Evolutionary conservation across 1,140 invertebrate species (phyloP), one percentile per base, ranked within the genome.

Genomic region (Ephestia elutella): DNA sequence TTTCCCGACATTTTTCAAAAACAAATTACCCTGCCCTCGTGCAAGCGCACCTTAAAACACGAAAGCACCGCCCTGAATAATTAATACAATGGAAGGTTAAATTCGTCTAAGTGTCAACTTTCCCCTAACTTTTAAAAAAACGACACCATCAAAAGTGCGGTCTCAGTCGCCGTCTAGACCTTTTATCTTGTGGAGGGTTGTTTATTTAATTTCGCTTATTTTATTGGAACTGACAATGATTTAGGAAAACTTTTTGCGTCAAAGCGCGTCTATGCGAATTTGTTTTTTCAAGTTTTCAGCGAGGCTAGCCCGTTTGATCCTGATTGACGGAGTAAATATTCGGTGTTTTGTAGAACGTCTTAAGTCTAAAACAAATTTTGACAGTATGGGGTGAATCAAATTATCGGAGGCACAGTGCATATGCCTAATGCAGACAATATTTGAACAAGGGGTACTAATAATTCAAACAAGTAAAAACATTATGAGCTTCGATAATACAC

Each of bases 51-150:
- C 81, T 87, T 82, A 73, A 78, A 86, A 80, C 73, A 81, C 71
- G 79, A 80, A 80, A 73, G 79, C 81, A 72, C 73, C 79, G 70
- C 78, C 75, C 76, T 88, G 86, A 86, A 88, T 88, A 88, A 88
- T 88, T 88, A 86, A 88, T 86, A 88, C 81, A 86, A 86, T 83
- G 78, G 77, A 75, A 86, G 78, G 79, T 84, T 84, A 87, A 86
- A 86, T 81, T 87, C 82, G 73, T 84, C 78, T 63, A 82, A 88
- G 83, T 86, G 83, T 86, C 85, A 87, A 84, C 78, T 85, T 78
- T 83, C 79, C 85, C 82, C 83, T 73, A 81, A 86, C 77, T 82
- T 84, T 82, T 75, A 70, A 86, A 87, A 86, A 82, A 75, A 84
- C 82, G 73, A 82, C 76, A 81, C 75, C 80, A 77, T 83, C 80